Percentiles rank a stretch among this genome's conserved stretches.
phyloP scores from a whole-genome alignment of 2,888 invertebrate species.

The Acanthoscelides obtectus region DNA sequence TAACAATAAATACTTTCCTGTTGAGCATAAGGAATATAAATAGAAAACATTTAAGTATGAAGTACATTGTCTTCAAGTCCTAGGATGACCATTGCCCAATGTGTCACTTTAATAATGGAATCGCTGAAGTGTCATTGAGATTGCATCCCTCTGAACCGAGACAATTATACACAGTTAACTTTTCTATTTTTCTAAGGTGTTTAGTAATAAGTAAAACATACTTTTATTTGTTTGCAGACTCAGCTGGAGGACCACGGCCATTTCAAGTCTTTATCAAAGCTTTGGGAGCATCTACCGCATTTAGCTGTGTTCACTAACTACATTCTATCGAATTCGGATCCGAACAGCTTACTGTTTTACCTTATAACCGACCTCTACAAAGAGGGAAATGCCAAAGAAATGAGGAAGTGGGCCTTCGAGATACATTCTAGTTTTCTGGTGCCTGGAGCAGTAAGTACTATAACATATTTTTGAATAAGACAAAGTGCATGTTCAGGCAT shows the following conservation, averaged over 20 bases:
- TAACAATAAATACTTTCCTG: too few species aligned
- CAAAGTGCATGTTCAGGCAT: not conserved
- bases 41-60: too few species aligned
- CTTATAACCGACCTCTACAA: conserved; percentile 89
- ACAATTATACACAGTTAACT: too few species aligned
- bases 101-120: too few species aligned
- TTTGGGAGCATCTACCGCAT: conserved; percentile 84
- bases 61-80: too few species aligned
- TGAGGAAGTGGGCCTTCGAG: conserved; percentile 98
- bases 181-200: too few species aligned
- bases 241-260: conserved; percentile 81
- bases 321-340: conserved; percentile 78
- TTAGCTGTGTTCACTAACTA: conserved; percentile 94
- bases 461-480: not conserved
- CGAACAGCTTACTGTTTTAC: conserved; percentile 64
- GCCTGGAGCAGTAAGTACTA: conserved; percentile 72
- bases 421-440: conserved; percentile 94
- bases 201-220: too few species aligned
- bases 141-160: too few species aligned
- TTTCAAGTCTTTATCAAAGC: conserved; percentile 77
- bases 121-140: too few species aligned
- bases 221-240: conserved; percentile 53
- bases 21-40: too few species aligned
- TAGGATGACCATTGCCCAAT: too few species aligned
- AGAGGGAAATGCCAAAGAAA: conserved; percentile 78